Evolutionary conservation across 2,888 invertebrate species (phyloP).

Genomic region (Cephus pygmeus): DNA sequence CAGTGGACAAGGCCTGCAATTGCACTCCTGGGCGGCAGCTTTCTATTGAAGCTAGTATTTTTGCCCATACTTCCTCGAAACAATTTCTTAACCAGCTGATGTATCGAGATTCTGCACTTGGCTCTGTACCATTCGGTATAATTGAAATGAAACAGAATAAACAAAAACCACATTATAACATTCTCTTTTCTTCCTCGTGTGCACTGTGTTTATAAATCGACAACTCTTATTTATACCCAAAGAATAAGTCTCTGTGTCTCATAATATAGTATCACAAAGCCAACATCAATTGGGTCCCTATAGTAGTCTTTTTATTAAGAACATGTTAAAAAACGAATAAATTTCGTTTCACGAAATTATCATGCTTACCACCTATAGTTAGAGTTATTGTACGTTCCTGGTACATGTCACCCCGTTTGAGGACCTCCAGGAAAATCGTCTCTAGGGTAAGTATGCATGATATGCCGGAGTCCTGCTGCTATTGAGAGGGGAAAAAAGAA

Average conservation of each 20-base stretch:
- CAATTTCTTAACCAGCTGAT: conserved; percentile 77
- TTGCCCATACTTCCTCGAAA: conserved; percentile 75
- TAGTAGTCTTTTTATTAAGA: not conserved
- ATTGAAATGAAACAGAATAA: not conserved
- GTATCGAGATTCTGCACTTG: conserved; percentile 74
- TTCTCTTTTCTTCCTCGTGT: not conserved
- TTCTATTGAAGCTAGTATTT: conserved; percentile 71
- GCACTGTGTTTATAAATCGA: not conserved
- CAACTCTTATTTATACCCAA: not conserved
- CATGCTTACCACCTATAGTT: conserved; percentile 52
- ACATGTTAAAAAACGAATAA: not conserved
- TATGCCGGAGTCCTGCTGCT: conserved; percentile 56
- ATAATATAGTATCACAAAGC: not conserved
- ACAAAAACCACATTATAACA: not conserved
- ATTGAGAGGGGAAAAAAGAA: conserved; percentile 21
- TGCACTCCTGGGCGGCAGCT: conserved; percentile 68
- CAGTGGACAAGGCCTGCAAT: conserved; percentile 76
- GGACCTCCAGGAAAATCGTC: conserved; percentile 76
- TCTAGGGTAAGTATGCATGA: conserved; percentile 77
- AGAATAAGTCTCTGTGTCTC: not conserved
- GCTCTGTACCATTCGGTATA: conserved; percentile 49
- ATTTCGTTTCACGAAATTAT: conserved; percentile 8
- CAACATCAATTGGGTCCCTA: not conserved
- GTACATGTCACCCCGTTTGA: conserved; percentile 76
- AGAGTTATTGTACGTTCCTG: conserved; percentile 66